Evolutionary conservation across 2,113 vertebrate species (phyloP).

Genomic region (Tringa solitaria): DNA sequence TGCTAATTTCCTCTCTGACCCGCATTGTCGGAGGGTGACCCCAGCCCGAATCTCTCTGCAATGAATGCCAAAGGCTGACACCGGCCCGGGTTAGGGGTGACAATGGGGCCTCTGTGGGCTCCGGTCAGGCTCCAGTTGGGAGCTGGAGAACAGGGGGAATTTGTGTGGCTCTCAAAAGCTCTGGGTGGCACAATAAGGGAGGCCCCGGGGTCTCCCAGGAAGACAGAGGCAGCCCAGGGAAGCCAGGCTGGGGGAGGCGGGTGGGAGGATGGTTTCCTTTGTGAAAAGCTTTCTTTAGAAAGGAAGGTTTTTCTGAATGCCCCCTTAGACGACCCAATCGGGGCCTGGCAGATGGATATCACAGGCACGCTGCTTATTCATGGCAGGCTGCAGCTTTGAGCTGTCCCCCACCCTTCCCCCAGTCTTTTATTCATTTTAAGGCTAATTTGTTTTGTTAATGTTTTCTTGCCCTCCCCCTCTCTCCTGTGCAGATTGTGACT

Average conservation of each 20-base stretch:
- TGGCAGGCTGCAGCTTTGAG: constrained; percentile 46
- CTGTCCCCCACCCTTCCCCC: background rate
- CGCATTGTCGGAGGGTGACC: constrained; percentile 79
- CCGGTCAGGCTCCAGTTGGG: constrained; percentile 77
- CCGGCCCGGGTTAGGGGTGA: constrained; percentile 73
- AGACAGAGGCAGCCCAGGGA: constrained; percentile 61
- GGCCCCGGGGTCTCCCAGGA: constrained; percentile 67
- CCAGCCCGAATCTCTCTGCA: constrained; percentile 71
- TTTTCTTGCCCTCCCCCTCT: constrained; percentile 64
- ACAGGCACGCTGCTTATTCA: constrained; percentile 69
- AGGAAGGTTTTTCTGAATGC: constrained; percentile 67
- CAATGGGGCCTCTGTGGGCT: constrained; percentile 76
- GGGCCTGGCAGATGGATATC: constrained; percentile 75
- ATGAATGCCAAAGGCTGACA: constrained; percentile 87
- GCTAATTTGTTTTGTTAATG: constrained; percentile 72
- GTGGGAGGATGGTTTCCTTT: constrained; percentile 60
- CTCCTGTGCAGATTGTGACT: constrained; percentile 87
- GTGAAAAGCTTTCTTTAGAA: constrained; percentile 72
- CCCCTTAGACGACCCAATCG: constrained; percentile 57
- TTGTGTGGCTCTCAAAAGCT: constrained; percentile 77
- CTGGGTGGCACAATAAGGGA: constrained; percentile 77
- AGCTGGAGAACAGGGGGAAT: constrained; percentile 69
- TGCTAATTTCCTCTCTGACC: constrained; percentile 86
- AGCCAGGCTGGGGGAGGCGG: constrained; percentile 27
- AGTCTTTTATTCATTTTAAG: constrained; percentile 57